These are phyloP conservation scores for Phylloscopus trochilus DNA, from an alignment of 2,113 vertebrate species.

Conservation along the genomic window DNA sequence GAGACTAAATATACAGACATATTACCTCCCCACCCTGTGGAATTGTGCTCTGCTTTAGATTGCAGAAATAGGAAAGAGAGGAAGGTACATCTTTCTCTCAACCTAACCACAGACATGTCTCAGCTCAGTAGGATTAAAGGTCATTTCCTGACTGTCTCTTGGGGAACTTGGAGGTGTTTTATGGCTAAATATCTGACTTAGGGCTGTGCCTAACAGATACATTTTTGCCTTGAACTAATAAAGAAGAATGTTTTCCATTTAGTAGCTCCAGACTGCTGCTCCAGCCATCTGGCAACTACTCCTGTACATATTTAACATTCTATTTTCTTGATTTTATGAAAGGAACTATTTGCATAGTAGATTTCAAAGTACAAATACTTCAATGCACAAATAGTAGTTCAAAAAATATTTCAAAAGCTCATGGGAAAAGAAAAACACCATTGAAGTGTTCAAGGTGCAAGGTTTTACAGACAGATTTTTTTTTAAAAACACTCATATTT, in stretches of 20 bases:
- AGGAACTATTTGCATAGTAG: constrained; percentile 5
- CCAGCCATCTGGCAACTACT: neutral
- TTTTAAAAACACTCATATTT: neutral
- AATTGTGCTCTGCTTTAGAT: neutral
- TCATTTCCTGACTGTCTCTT: neutral
- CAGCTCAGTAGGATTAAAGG: neutral
- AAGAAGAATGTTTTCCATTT: constrained; percentile 26
- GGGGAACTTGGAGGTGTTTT: neutral
- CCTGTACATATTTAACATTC: constrained; percentile 28
- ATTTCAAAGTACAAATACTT: neutral
- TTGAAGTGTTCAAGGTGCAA: neutral
- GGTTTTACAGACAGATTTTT: neutral
- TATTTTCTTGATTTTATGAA: constrained; percentile 41
- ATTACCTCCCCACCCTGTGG: neutral
- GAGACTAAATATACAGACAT: neutral
- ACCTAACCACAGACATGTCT: neutral
- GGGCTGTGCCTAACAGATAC: neutral
- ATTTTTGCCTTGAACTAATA: neutral
- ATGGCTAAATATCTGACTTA: neutral
- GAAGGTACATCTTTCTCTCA: neutral
- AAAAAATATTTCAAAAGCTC: neutral
- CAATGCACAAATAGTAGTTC: neutral
- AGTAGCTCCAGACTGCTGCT: neutral
- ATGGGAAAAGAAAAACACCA: neutral
- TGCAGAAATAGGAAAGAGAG: neutral